Evolutionary conservation across 2,797 vertebrate species (phyloP).

Genomic region (Oceanodroma leucorhoa): DNA sequence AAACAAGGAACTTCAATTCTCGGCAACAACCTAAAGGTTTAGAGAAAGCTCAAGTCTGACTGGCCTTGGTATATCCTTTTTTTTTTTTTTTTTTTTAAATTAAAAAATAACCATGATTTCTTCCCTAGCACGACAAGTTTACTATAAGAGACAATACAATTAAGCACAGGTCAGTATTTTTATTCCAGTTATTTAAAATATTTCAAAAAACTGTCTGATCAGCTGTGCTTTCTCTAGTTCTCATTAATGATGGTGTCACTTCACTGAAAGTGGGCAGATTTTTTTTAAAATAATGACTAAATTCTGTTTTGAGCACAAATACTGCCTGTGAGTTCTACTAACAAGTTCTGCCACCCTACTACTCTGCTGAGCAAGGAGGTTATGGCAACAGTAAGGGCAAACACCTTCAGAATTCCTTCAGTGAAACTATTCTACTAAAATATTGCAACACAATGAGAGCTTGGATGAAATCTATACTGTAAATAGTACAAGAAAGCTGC

Average conservation of each 20-base stretch:
- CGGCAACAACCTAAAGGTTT: background rate
- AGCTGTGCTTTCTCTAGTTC: background rate
- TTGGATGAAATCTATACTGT: background rate
- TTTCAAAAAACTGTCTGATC: background rate
- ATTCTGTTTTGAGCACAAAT: background rate
- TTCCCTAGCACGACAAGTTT: background rate
- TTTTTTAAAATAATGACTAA: background rate
- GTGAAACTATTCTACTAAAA: background rate
- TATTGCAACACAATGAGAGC: rapidly evolving
- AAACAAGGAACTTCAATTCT: background rate
- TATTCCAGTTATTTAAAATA: background rate
- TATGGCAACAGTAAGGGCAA: background rate
- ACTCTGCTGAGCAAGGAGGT: background rate
- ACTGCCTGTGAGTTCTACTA: background rate
- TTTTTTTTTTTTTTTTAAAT: background rate
- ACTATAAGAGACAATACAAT: background rate
- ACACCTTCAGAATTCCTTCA: background rate
- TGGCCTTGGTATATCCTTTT: background rate
- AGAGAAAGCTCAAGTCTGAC: background rate
- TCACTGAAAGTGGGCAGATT: background rate
- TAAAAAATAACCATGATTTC: background rate
- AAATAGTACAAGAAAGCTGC: background rate
- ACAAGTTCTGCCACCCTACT: background rate
- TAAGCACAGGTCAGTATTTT: background rate
- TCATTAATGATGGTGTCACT: background rate